Evolutionary conservation across 1,140 invertebrate species (phyloP).

Genomic region (Sminthurides bifidus): DNA sequence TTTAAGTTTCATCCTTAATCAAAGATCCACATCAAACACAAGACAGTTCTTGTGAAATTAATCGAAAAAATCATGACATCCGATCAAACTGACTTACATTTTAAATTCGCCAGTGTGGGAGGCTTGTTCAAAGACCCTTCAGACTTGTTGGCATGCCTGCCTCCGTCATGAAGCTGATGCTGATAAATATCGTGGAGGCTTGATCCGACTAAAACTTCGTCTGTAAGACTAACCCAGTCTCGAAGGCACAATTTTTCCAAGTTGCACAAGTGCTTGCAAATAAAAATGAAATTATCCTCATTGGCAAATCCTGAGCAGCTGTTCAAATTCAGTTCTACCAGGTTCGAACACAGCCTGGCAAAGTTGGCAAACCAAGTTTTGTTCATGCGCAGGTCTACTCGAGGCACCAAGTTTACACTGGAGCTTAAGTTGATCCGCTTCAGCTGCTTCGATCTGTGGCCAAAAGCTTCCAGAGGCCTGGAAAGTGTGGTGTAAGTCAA

Average conservation of each 20-base stretch:
- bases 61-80: neutral
- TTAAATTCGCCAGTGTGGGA: neutral
- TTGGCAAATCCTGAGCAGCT: conserved; percentile 16
- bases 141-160: neutral
- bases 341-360: neutral
- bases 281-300: conserved; percentile 18
- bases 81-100: neutral
- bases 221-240: conserved; percentile 15
- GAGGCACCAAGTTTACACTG: conserved; percentile 3
- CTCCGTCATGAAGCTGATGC: neutral
- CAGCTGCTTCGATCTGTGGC: neutral
- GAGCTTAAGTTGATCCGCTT: conserved; percentile 4
- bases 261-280: conserved; percentile 9
- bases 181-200: conserved; percentile 1
- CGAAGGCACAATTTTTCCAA: conserved; percentile 8
- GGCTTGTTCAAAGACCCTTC: neutral
- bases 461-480: conserved; percentile 5
- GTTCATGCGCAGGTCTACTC: neutral
- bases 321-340: conserved; percentile 11
- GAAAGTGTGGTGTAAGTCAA: conserved; percentile 7
- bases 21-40: neutral
- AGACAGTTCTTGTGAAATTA: neutral
- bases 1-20: neutral
- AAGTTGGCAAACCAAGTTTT: conserved; percentile 6
- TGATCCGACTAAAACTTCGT: conserved; percentile 14